phyloP scores from a whole-genome alignment of 1,140 invertebrate genomes.

The Macrobrachium nipponense region DNA sequence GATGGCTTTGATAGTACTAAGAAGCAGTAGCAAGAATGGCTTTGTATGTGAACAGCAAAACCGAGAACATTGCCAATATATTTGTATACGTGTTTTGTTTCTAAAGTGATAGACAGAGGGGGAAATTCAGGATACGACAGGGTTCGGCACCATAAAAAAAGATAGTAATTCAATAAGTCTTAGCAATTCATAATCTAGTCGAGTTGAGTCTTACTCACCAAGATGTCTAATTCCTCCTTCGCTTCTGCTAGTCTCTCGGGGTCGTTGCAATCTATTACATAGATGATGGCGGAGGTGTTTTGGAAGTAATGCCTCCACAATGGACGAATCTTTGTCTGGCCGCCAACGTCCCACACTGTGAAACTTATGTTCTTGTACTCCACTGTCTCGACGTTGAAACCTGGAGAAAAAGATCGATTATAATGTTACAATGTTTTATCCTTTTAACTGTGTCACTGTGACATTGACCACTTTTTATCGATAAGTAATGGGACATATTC shows the following conservation, averaged over 20 bases:
- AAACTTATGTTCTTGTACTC: constrained; percentile 71
- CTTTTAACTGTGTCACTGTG: neutral
- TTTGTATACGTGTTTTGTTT: too few species aligned
- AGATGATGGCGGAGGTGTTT: constrained; percentile 73
- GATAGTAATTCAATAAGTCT: neutral
- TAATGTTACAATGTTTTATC: neutral
- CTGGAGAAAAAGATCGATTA: constrained; percentile 33
- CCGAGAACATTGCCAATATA: too few species aligned
- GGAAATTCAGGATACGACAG: neutral
- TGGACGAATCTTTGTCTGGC: constrained; percentile 68
- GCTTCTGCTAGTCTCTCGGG: constrained; percentile 65
- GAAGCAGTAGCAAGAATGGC: too few species aligned
- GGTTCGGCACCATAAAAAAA: too few species aligned
- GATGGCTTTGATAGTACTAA: too few species aligned
- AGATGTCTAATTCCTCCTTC: constrained; percentile 63
- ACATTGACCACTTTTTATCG: neutral
- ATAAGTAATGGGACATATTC: too few species aligned
- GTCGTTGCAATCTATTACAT: constrained; percentile 66
- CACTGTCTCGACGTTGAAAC: constrained; percentile 69
- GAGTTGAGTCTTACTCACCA: constrained; percentile 41
- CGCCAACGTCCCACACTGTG: constrained; percentile 72
- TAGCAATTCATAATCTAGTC: neutral
- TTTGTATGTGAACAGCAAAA: too few species aligned
- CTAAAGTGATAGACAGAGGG: neutral
- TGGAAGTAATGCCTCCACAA: constrained; percentile 77